Base-by-base conservation (phyloP, 2,888 invertebrate genomes). In the Nephrotoma flavescens region DNA sequence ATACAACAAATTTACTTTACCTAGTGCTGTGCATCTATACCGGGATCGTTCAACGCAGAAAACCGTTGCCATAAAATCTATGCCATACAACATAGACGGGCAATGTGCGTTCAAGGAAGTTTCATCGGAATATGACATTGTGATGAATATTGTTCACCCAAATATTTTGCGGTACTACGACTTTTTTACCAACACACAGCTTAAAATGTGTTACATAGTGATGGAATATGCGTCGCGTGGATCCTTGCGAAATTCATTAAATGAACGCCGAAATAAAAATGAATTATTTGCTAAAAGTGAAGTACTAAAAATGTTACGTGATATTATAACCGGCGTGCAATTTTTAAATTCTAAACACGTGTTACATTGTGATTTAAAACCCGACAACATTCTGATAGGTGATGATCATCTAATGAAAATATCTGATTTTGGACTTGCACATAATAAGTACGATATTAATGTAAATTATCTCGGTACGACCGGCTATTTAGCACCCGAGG, bases 401-500 rank as follows among this genome's bases (percentile, higher is more conserved):
- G 15, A 52, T 1, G 41, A 87, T 52, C 45, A 83, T 44, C 87
- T 87, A 0, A 47, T 88, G 2, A 88, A 88, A 87, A 87, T 88
- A 42, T 87, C 87, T 86, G 88, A 88, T 87, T 88, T 88, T 86
- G 88, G 88, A 41, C 86, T 88, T 15, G 90, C 92, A 6, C 83
- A 86, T 86, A 31, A 11, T 19, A 31, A 11, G 1, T 71, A 71
- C 9, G 71, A 71, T 4, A 1, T 15, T 1, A 42, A 19, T 15
- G 42, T 2, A n/a, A 41, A 7, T 45, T 94, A 9, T 5, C 3
- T 0, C 31, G 4, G 94, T 6, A 94, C 95, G 0, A 94, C 94
- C 0, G 94, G 94, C 90, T 95, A 95, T 90, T 94, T 94, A 94
- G 93, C 93, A 41, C 95, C 95, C 11, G 95, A 95, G 89, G 90